Percentiles rank a stretch among this genome's conserved stretches.
These are phyloP conservation scores for Oreonectes daqikongensis DNA, from an alignment of 2,797 vertebrate genomes.

Conservation along the genomic window DNA sequence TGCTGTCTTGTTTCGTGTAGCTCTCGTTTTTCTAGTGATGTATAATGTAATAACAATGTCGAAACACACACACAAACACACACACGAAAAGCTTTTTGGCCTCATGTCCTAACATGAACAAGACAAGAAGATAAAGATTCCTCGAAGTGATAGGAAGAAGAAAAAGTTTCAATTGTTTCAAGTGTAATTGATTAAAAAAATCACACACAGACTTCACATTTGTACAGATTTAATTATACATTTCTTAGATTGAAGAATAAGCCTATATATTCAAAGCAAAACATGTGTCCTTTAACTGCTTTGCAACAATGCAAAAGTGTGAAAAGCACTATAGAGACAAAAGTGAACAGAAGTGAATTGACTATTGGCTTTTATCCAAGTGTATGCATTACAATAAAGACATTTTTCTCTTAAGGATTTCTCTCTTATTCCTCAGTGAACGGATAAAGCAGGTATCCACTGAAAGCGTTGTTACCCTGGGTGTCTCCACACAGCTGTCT, in stretches of 20 bases:
- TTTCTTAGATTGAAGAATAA: not conserved
- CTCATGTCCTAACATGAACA: not conserved
- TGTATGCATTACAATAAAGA: not conserved
- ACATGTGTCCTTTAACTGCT: too few species aligned
- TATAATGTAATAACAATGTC: too few species aligned
- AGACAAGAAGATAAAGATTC: not conserved
- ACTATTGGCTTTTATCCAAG: not conserved
- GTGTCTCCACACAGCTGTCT: conserved; percentile 68
- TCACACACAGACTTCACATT: not conserved
- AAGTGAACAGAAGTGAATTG: too few species aligned
- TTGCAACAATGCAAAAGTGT: too few species aligned
- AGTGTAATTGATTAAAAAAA: too few species aligned
- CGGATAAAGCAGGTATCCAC: conserved; percentile 73
- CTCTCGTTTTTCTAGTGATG: too few species aligned
- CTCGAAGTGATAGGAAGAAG: too few species aligned
- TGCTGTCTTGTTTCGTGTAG: too few species aligned
- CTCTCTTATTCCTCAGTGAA: conserved; percentile 18
- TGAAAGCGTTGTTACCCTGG: conserved; percentile 68
- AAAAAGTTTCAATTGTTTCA: not conserved
- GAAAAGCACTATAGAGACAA: too few species aligned
- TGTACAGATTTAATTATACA: not conserved
- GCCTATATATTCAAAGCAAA: not conserved
- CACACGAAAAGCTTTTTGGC: too few species aligned
- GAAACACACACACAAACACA: too few species aligned
- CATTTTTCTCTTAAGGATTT: not conserved